Evolutionary conservation across 2,888 invertebrate species (phyloP).

Genomic region (Tetrapedia diversipes): DNA sequence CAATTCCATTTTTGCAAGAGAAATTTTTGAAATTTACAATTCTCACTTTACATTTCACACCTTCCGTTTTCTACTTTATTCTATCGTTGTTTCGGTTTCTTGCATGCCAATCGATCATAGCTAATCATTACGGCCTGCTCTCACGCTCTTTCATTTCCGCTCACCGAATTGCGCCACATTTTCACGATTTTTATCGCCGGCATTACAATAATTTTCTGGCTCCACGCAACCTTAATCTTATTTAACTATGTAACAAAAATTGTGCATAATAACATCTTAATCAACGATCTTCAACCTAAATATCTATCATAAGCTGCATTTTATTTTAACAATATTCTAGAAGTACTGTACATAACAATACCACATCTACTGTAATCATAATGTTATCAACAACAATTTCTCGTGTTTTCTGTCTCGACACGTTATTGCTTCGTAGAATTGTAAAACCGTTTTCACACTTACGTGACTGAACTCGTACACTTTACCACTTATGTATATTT

Average conservation of each 20-base stretch:
- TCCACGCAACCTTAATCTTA: background rate
- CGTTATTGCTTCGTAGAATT: background rate
- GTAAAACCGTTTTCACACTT: background rate
- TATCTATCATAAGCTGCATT: background rate
- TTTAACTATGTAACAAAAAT: conserved; percentile 3
- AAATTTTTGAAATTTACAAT: no score
- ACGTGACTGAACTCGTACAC: background rate
- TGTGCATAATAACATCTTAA: conserved; percentile 10
- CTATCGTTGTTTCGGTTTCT: background rate
- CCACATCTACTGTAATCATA: background rate
- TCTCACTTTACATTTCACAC: background rate
- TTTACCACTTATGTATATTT: background rate
- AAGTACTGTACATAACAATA: no score
- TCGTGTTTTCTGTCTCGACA: background rate
- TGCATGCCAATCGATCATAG: background rate
- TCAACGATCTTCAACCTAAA: background rate
- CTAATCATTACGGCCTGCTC: conserved; percentile 2
- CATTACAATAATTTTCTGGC: background rate
- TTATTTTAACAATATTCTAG: no score
- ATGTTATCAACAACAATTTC: background rate
- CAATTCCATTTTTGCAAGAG: no score
- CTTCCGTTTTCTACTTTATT: background rate
- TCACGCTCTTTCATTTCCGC: conserved; percentile 1
- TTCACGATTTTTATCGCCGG: conserved; percentile 1
- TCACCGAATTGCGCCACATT: background rate